Percentiles rank a stretch among this genome's conserved stretches.
phyloP scores from a whole-genome alignment of 2,113 vertebrate species.

The Larimichthys crocea region DNA sequence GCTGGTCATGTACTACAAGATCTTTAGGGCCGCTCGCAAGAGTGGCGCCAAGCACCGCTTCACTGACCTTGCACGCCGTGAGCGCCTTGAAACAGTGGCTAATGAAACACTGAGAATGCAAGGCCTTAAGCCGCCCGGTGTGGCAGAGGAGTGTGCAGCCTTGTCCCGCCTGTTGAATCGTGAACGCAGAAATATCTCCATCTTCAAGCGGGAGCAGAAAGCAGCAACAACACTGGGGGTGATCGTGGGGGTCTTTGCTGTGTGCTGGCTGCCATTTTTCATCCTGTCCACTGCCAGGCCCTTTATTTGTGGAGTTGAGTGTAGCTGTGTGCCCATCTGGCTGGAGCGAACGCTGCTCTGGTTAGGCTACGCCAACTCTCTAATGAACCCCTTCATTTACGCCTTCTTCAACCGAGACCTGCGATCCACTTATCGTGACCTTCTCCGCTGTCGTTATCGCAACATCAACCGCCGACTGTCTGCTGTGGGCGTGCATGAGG shows the following conservation, averaged over 20 bases:
- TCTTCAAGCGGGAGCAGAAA: constrained; percentile 88
- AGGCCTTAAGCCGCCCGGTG: constrained; percentile 81
- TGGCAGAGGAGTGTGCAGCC: constrained; percentile 82
- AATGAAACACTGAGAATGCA: constrained; percentile 84
- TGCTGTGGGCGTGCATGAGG: constrained; percentile 86
- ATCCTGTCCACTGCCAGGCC: constrained; percentile 86
- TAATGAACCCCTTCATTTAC: constrained; percentile 89
- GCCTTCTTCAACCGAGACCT: constrained; percentile 88
- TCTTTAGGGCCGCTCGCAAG: constrained; percentile 86
- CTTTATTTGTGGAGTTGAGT: constrained; percentile 86
- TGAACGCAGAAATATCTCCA: constrained; percentile 86
- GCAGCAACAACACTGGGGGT: constrained; percentile 87
- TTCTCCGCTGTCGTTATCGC: constrained; percentile 86
- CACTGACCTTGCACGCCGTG: constrained; percentile 73
- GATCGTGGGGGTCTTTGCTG: constrained; percentile 84
- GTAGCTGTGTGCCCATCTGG: constrained; percentile 88
- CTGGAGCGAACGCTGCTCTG: constrained; percentile 86
- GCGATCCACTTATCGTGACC: constrained; percentile 85
- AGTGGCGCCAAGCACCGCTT: constrained; percentile 86
- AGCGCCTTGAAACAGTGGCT: constrained; percentile 77
- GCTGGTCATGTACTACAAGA: constrained; percentile 89
- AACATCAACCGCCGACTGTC: constrained; percentile 88
- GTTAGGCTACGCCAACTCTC: constrained; percentile 87
- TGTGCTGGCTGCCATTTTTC: constrained; percentile 88
- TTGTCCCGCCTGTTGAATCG: constrained; percentile 83